Base-by-base conservation (phyloP, 2,888 invertebrate genomes). In the Thecocarcelia acutangulata region DNA sequence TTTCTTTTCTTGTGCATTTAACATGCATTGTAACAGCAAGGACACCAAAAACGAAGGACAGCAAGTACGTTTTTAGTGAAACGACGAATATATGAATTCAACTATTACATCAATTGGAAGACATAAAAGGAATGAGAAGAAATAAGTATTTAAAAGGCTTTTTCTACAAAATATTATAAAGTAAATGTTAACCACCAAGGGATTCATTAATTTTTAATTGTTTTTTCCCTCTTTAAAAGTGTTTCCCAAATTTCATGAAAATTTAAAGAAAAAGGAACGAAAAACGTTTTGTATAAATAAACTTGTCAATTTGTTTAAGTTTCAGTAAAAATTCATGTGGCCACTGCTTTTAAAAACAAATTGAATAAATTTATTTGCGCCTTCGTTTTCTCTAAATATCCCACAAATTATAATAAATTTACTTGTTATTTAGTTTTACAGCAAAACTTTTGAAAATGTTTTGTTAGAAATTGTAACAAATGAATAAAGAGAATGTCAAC, bases 371-470 rank as follows among this genome's bases (percentile, higher is more conserved):
- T 15, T n/a, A 13, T 12, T 33, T 9, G 33, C 24, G 21, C 5
- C 13, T 13, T 28, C 6, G 1, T 15, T 50, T 68, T 44, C 6
- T 17, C 19, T 6, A 6, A 28, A 6, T 28, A 28, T 24, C n/a
- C 13, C n/a, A n/a, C 54, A 33, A 54, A 46, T 63, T 75, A 48
- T 73, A 19, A 52, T 75, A 83, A 33, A 83, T 83, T 84, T 59
- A 80, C 69, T 83, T 76, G 80, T 73, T 69, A 74, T 70, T 50
- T 76, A 73, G 50, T 76, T 78, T 83, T 80, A 84, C 83, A 79
- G 79, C 64, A 17, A 33, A 81, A 83, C 24, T 79, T 58, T 79
- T 69, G 78, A 56, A 74, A 83, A 74, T 74, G 28, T 73, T 73
- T 83, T 54, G 13, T 13, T 74, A 2, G 1, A 24, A 13, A 44